Percentiles rank a stretch among this genome's conserved stretches.
phyloP scores from a whole-genome alignment of 2,888 invertebrate genomes.

The Zele albiditarsus region DNA sequence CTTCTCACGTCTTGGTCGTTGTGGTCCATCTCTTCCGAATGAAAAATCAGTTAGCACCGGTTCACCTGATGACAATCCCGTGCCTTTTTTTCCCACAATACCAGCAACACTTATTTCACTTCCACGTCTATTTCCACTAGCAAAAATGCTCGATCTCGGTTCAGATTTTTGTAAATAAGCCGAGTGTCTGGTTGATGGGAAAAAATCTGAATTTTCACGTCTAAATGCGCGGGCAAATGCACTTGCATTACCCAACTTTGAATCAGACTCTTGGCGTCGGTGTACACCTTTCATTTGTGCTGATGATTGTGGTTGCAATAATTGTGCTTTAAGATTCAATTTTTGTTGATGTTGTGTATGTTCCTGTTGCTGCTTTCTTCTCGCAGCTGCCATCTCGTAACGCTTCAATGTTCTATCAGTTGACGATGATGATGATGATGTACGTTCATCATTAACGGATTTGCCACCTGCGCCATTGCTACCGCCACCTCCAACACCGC shows the following conservation, averaged over 20 bases:
- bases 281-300: conserved; percentile 74
- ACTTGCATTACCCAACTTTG: conserved; percentile 77
- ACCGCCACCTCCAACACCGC: conserved; percentile 58
- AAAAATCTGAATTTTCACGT: conserved; percentile 89
- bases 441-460: conserved; percentile 35
- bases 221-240: conserved; percentile 86
- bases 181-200: conserved; percentile 86
- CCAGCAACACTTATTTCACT: conserved; percentile 74
- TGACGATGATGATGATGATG: conserved; percentile 8
- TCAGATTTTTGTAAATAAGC: conserved; percentile 80
- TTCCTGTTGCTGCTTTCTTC: conserved; percentile 53
- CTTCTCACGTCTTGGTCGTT: conserved; percentile 85
- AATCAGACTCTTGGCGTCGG: conserved; percentile 84
- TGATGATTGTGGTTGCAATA: conserved; percentile 62
- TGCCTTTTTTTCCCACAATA: conserved; percentile 72
- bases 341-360: conserved; percentile 72
- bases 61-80: conserved; percentile 75
- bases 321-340: conserved; percentile 51
- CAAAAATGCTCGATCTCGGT: conserved; percentile 72
- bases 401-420: conserved; percentile 61
- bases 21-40: conserved; percentile 73
- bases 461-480: conserved; percentile 45
- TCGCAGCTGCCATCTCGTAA: conserved; percentile 59
- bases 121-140: conserved; percentile 81
- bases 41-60: conserved; percentile 82